Evolutionary conservation across 37 sponge, comb jelly and placozoan genomes (phyloP).

Genomic region (Cladorhizidae sp.): DNA sequence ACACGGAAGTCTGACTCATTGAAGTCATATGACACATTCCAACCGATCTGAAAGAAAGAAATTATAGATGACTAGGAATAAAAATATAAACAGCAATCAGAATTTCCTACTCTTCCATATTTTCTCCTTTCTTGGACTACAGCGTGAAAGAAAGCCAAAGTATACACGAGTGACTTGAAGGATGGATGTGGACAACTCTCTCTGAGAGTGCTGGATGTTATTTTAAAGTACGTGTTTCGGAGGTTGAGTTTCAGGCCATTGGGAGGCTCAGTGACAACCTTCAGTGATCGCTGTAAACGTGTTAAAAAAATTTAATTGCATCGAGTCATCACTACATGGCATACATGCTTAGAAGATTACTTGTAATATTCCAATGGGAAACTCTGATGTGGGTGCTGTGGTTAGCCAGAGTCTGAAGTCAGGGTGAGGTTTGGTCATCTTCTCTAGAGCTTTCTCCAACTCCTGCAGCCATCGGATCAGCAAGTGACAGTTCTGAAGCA

Average conservation of each 20-base stretch:
- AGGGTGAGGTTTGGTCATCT: conserved; percentile 93
- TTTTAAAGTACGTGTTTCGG: conserved; percentile 94
- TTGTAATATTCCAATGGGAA: conserved; percentile 97
- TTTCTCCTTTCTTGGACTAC: conserved; percentile 99
- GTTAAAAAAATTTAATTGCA: not conserved
- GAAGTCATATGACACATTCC: conserved; percentile 99
- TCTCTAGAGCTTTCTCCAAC: conserved; percentile 95
- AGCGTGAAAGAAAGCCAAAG: conserved; percentile 98
- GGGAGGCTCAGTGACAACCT: conserved; percentile 99
- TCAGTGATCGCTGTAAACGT: conserved; percentile 69
- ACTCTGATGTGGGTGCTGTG: conserved; percentile 95
- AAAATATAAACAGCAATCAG: not conserved
- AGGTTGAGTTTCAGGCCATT: conserved; percentile 98
- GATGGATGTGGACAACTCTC: conserved; percentile 86
- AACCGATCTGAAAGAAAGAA: conserved; percentile 77
- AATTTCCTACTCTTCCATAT: conserved; percentile 82
- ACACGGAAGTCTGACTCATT: conserved; percentile 99
- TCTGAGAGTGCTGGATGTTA: conserved; percentile 72
- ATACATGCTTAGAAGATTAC: conserved; percentile 3
- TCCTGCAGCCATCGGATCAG: conserved; percentile 95
- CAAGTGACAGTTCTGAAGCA: conserved; percentile 98
- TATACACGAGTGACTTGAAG: conserved; percentile 93
- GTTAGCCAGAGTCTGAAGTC: conserved; percentile 99
- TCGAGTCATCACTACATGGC: not conserved
- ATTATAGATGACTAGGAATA: not conserved